Evolutionary conservation across 2,888 invertebrate species (phyloP), one percentile per base, ranked within the genome.

Genomic region (Drosophila silvestris): DNA sequence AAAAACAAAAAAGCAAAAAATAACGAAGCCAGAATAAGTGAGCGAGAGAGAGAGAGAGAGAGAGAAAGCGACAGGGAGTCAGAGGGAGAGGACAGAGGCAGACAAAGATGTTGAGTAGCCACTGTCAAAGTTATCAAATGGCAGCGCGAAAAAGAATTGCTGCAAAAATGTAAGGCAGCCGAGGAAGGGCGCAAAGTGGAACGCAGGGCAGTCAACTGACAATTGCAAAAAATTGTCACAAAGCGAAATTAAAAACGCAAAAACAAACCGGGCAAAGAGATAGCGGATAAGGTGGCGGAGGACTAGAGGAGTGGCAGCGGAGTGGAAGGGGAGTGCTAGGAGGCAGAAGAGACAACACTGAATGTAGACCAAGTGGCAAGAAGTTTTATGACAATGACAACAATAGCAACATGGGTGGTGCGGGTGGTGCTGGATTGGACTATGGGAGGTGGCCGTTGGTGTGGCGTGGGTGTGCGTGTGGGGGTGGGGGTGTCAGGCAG

Each of bases 121-220:
- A 81, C 86, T 86, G 85, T 86, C 90, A 90, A 88, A 90, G 85
- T 90, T 88, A 85, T 85, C 85, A 90, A 86, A 88, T 81, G 90
- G 85, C 85, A 80, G 77, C 80, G 89, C 85, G 80, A 79, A 81
- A 78, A 66, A 69, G 67, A 70, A 75, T 63, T 83, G 83, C 66
- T 70, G 69, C 16, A 47, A 68, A 71, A 74, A 66, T 44, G 41
- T 41, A 50, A 14, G 19, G 35, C 26, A 33, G 37, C 14, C 7
- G 10, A 10, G n/a, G 54, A 7, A 26, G 32, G n/a, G 1, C 1
- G 19, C n/a, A 33, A 28, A n/a, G 37, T 1, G 30, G 58, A 12
- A 32, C 14, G 47, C 33, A 62, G 28, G 57, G 6, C 47, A 65
- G 70, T 65, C 73, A 67, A 78, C 77, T 72, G 71, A 70, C 79